phyloP scores from a whole-genome alignment of 2,113 vertebrate genomes.

The Poecile atricapillus region DNA sequence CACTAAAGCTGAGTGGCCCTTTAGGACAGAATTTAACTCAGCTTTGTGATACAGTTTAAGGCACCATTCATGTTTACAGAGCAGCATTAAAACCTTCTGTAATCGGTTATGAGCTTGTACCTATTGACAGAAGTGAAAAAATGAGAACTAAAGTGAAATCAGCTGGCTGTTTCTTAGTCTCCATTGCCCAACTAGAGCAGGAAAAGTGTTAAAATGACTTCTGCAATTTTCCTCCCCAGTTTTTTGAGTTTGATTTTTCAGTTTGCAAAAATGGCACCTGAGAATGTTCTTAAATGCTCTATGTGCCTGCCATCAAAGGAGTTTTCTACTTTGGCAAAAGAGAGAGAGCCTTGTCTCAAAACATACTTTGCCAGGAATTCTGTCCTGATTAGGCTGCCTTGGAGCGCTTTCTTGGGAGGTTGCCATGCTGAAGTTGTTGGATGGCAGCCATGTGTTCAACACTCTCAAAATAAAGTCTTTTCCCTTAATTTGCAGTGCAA shows the following conservation, averaged over 20 bases:
- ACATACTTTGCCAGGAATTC: conserved; percentile 28
- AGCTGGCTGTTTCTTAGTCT: conserved; percentile 13
- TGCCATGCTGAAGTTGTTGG: conserved; percentile 41
- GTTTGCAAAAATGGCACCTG: background rate
- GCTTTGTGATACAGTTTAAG: background rate
- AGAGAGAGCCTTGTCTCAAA: conserved; percentile 13
- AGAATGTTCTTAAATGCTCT: conserved; percentile 9
- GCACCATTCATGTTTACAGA: background rate
- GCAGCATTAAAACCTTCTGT: conserved; percentile 8
- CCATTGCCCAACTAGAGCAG: background rate
- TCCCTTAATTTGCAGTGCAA: conserved; percentile 48
- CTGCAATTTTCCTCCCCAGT: background rate
- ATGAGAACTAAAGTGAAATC: conserved; percentile 29
- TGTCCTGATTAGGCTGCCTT: conserved; percentile 23
- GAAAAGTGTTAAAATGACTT: conserved; percentile 7
- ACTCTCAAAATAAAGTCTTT: conserved; percentile 42
- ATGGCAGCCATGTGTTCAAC: conserved; percentile 27
- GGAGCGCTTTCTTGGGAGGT: conserved; percentile 18
- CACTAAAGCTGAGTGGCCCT: background rate
- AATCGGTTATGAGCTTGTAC: background rate
- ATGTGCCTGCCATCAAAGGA: background rate
- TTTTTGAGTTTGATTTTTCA: conserved; percentile 5
- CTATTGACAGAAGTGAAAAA: conserved; percentile 28
- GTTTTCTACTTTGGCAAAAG: conserved; percentile 42
- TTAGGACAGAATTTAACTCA: background rate